Conservation (phyloP, 1,140 invertebrate species). For the Elymnias hypermnestra region DNA sequence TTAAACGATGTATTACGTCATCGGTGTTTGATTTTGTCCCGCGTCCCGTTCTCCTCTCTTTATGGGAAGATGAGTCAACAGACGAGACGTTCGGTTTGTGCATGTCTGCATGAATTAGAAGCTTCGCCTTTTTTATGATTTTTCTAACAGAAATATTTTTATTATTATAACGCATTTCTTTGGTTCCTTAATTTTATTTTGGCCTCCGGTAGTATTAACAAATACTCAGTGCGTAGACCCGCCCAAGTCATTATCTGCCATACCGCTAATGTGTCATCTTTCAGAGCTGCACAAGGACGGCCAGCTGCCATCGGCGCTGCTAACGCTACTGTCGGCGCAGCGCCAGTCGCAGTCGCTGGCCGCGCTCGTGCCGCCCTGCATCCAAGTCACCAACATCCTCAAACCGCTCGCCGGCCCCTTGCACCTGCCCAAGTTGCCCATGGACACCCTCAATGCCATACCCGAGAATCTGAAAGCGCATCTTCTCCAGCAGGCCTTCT, state of each 20-base stretch:
- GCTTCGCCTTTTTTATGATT: conserved; percentile 68
- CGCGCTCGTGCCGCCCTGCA: conserved; percentile 40
- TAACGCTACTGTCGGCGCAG: conserved; percentile 56
- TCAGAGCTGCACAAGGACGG: conserved; percentile 60
- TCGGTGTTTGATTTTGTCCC: conserved; percentile 43
- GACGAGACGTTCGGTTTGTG: conserved; percentile 51
- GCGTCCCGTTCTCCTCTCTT: conserved; percentile 24
- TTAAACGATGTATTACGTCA: conserved; percentile 51
- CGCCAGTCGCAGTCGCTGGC: conserved; percentile 36
- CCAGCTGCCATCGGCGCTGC: conserved; percentile 51
- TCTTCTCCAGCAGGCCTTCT: conserved; percentile 53
- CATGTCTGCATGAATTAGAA: conserved; percentile 74
- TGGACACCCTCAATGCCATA: too few relatives aligned
- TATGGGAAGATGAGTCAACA: conserved; percentile 68
- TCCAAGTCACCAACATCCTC: conserved; percentile 36
- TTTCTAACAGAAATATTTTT: conserved; percentile 69
- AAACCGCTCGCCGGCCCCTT: conserved; percentile 15
- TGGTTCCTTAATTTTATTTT: conserved; percentile 75
- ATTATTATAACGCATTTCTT: conserved; percentile 74
- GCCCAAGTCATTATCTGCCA: conserved; percentile 67
- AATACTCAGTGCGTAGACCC: conserved; percentile 47
- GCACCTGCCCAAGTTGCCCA: conserved; percentile 16
- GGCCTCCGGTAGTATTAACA: conserved; percentile 73
- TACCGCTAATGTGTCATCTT: conserved; percentile 64
- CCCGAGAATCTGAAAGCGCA: conserved; percentile 39